Conservation (phyloP, 2,888 invertebrate species). For the Ormyrus thymus region DNA sequence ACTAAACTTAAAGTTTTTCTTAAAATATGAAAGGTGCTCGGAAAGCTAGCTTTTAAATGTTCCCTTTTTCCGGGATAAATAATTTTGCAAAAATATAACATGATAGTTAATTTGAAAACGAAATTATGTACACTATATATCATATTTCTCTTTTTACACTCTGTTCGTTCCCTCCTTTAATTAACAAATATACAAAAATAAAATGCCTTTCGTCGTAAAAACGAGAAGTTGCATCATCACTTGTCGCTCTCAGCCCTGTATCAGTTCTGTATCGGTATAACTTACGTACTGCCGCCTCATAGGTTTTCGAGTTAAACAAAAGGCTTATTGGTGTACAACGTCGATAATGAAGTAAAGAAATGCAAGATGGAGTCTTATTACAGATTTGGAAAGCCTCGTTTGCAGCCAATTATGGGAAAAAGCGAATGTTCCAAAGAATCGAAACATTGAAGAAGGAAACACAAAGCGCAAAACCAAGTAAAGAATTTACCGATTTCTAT, state of each 20-base stretch:
- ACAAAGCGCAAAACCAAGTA: neutral
- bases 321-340: neutral
- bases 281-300: neutral
- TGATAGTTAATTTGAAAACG: constrained; percentile 26
- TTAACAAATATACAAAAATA: constrained; percentile 41
- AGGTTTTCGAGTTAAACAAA: neutral
- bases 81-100: constrained; percentile 31
- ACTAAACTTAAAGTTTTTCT: neutral
- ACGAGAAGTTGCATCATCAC: constrained; percentile 22
- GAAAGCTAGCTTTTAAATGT: constrained; percentile 17
- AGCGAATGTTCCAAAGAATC: neutral
- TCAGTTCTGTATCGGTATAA: too few species aligned
- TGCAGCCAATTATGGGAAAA: neutral
- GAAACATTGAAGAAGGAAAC: constrained; percentile 14
- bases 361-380: constrained; percentile 13
- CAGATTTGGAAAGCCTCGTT: constrained; percentile 15
- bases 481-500: neutral
- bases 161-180: constrained; percentile 32
- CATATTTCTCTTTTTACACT: constrained; percentile 20
- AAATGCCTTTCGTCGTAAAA: constrained; percentile 30
- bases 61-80: constrained; percentile 11
- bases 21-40: neutral
- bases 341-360: constrained; percentile 8
- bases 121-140: constrained; percentile 44
- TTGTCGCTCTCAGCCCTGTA: neutral